Conservation (phyloP, 2,797 vertebrate genomes). For the Anabacerthia variegaticeps region DNA sequence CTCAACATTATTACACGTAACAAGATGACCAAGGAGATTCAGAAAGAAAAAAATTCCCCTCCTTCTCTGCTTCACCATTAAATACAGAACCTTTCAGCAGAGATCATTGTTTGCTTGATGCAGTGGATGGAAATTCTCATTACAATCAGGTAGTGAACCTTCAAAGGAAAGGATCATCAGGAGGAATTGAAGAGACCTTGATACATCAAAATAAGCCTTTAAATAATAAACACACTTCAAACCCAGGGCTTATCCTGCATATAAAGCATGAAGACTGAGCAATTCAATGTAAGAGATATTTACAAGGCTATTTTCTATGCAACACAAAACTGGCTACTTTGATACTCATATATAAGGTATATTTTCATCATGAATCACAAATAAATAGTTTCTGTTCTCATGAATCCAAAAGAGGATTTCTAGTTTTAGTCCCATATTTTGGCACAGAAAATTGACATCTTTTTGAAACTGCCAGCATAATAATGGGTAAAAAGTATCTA, state of each 20-base stretch:
- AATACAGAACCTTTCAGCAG: slow-evolving; percentile 43
- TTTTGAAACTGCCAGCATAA: slow-evolving; percentile 42
- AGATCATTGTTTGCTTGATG: slow-evolving; percentile 52
- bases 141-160: slow-evolving; percentile 67
- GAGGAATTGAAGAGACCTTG: slow-evolving; percentile 54
- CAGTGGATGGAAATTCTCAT: slow-evolving; percentile 61
- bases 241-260: slow-evolving; percentile 30
- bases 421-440: slow-evolving; percentile 13
- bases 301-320: slow-evolving; percentile 56
- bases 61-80: neutral
- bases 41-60: neutral
- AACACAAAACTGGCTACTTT: slow-evolving; percentile 41
- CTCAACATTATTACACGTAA: neutral
- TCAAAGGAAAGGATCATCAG: slow-evolving; percentile 57
- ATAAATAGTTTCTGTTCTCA: slow-evolving; percentile 48
- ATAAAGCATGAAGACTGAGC: slow-evolving; percentile 24
- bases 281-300: slow-evolving; percentile 41
- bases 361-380: slow-evolving; percentile 57
- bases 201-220: slow-evolving; percentile 67
- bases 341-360: neutral
- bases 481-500: neutral
- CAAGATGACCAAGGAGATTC: neutral
- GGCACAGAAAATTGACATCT: slow-evolving; percentile 33
- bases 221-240: slow-evolving; percentile 70
- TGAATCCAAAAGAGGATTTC: slow-evolving; percentile 55